A percentile compares a stretch with the other conserved stretches of the same genome.
These are phyloP conservation scores for Caenorhabditis panamensis DNA, from an alignment of 2,888 invertebrate genomes.

Conservation along the genomic window DNA sequence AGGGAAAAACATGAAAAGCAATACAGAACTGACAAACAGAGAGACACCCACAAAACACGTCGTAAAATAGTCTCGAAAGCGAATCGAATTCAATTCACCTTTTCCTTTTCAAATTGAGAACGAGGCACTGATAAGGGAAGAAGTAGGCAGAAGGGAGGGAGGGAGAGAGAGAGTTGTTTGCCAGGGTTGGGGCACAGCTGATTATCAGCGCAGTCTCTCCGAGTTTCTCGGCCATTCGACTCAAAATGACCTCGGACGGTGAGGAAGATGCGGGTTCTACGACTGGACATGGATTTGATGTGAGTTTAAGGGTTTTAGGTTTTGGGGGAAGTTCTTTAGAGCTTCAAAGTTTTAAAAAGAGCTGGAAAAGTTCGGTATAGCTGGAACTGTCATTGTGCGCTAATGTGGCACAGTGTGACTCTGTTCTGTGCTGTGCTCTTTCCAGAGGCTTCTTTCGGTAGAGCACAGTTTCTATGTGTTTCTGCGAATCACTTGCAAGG, in stretches of 20 bases:
- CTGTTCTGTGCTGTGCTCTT: too few relatives aligned
- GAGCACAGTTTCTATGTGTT: too few relatives aligned
- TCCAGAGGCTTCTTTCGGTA: too few relatives aligned
- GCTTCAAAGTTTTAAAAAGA: too few relatives aligned
- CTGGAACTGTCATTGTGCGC: too few relatives aligned
- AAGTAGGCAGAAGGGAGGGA: background rate
- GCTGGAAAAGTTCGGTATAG: too few relatives aligned
- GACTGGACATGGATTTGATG: background rate
- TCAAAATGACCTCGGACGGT: conserved; percentile 13
- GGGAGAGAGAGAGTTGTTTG: conserved; percentile 14
- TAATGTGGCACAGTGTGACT: too few relatives aligned
- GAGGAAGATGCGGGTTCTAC: background rate
- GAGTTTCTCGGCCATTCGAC: conserved; percentile 8
- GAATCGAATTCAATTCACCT: conserved; percentile 15
- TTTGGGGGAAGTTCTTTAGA: too few relatives aligned
- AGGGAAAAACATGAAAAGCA: background rate
- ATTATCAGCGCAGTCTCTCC: conserved; percentile 6
- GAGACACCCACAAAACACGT: conserved; percentile 32
- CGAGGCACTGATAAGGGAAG: conserved; percentile 7
- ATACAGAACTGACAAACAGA: background rate
- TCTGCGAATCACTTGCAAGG: too few relatives aligned
- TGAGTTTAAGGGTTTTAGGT: background rate
- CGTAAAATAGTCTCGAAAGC: conserved; percentile 30
- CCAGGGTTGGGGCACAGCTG: background rate
- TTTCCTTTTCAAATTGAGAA: background rate